Evolutionary conservation across 2,113 vertebrate genomes (phyloP), one percentile per base, ranked within the genome.

Genomic region (Dasyornis broadbenti): DNA sequence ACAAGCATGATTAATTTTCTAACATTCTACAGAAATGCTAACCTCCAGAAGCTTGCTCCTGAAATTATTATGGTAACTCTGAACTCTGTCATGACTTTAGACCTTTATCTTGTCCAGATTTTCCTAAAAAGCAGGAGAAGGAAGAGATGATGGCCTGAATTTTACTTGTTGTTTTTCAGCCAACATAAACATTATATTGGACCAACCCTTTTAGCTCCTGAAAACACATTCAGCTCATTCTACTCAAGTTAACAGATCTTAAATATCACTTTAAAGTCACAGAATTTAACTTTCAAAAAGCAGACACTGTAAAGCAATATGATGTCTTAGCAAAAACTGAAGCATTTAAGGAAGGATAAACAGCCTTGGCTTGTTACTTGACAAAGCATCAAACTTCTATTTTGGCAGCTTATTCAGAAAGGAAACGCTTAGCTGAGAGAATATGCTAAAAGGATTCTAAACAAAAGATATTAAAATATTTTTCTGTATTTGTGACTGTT

Each of bases 1-100:
- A 77, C 40, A 84, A 59, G 39, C 44, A 71, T 84, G 73, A 97
- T 89, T 95, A 96, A 94, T 90, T 79, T 95, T 31, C n/a, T 71
- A 64, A 60, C 63, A 69, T 78, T 81, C 66, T 63, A 88, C 33
- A 71, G 53, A 30, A 89, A 88, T 86, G 59, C 17, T 82, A 64
- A 89, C 19, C 47, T 92, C 44, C n/a, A 27, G 13, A n/a, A 86
- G 35, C 37, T 90, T 11, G 3, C 14, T 81, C 22, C 52, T 71
- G 50, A 84, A 83, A 80, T 71, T 61, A 59, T 66, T 21, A 91
- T 33, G 27, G 39, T 82, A 94, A 92, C 23, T 73, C 54, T 21
- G 18, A 80, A 87, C 63, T 65, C 69, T 49, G 14, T 24, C 77
- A 50, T 50, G 78, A 82, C 17, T 89, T 64, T 28, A 61, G 64